These are phyloP conservation scores for Lasiommata megera DNA, from an alignment of 2,888 invertebrate species.

Conservation along the genomic window DNA sequence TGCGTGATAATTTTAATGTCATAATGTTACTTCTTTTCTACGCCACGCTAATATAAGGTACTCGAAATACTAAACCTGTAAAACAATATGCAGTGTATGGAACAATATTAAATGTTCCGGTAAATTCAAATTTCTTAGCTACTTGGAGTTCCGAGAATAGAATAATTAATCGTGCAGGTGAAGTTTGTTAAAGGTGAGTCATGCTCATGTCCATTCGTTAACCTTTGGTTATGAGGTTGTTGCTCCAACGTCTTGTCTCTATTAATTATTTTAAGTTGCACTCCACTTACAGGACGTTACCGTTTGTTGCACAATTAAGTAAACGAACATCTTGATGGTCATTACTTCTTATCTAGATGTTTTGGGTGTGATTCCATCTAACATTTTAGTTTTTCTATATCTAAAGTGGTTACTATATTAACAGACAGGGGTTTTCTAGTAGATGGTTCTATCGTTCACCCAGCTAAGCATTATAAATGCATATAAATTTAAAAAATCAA, in stretches of 20 bases:
- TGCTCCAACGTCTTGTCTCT: conserved; percentile 10
- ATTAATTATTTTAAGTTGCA: conserved; percentile 5
- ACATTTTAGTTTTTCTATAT: too few species aligned
- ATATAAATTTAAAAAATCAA: too few species aligned
- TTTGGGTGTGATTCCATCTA: too few species aligned
- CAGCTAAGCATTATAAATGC: too few species aligned
- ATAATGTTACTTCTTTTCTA: too few species aligned
- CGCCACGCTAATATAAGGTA: too few species aligned
- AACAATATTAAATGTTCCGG: conserved; percentile 11
- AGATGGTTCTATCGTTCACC: too few species aligned
- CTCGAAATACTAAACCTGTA: too few species aligned
- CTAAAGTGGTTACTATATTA: too few species aligned
- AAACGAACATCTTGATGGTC: not conserved
- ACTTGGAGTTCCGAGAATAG: conserved; percentile 11
- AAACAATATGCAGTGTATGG: not conserved
- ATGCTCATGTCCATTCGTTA: conserved; percentile 17
- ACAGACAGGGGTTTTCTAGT: too few species aligned
- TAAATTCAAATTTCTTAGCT: conserved; percentile 7
- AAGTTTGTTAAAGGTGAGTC: conserved; percentile 16
- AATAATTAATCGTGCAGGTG: conserved; percentile 24
- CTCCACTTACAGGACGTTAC: not conserved
- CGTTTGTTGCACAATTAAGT: conserved; percentile 4
- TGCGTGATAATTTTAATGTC: too few species aligned
- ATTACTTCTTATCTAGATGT: not conserved
- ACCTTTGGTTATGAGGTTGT: conserved; percentile 26